Percentiles rank a stretch among this genome's conserved stretches.
Evolutionary conservation across 2,113 vertebrate genomes (phyloP).

Genomic region (Nyctibius bracteatus): DNA sequence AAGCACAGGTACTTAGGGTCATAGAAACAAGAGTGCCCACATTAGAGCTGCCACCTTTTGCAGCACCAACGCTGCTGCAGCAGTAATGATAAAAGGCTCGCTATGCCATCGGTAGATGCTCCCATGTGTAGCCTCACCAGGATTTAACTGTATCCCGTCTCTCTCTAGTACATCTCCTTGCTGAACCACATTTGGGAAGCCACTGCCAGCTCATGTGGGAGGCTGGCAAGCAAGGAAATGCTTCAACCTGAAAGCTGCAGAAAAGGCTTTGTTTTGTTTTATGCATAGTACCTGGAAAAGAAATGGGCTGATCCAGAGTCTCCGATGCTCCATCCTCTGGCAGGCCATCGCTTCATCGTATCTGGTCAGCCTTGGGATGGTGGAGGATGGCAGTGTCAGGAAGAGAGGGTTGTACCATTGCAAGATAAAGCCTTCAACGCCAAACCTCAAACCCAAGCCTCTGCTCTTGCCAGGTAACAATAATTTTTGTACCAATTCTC

Average conservation of each 20-base stretch:
- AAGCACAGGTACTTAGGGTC: not conserved
- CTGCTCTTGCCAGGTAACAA: not conserved
- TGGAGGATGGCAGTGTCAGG: not conserved
- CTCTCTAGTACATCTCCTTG: not conserved
- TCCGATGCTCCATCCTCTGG: not conserved
- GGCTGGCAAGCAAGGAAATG: not conserved
- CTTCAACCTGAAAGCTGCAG: not conserved
- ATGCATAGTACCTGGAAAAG: not conserved
- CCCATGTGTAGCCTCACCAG: not conserved
- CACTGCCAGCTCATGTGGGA: not conserved
- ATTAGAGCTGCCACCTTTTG: not conserved
- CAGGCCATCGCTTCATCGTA: not conserved
- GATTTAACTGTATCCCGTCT: not conserved
- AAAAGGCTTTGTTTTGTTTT: not conserved
- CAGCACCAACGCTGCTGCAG: not conserved
- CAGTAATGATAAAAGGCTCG: not conserved
- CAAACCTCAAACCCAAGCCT: not conserved
- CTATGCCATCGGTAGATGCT: not conserved
- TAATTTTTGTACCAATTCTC: not conserved
- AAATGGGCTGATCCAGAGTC: not conserved
- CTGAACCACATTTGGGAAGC: not conserved
- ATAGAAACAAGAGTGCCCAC: not conserved
- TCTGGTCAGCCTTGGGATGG: not conserved
- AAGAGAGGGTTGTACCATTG: fast-evolving
- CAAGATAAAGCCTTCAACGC: not conserved